phyloP scores from a whole-genome alignment of 1,140 invertebrate genomes.

The Choristoneura fumiferana region DNA sequence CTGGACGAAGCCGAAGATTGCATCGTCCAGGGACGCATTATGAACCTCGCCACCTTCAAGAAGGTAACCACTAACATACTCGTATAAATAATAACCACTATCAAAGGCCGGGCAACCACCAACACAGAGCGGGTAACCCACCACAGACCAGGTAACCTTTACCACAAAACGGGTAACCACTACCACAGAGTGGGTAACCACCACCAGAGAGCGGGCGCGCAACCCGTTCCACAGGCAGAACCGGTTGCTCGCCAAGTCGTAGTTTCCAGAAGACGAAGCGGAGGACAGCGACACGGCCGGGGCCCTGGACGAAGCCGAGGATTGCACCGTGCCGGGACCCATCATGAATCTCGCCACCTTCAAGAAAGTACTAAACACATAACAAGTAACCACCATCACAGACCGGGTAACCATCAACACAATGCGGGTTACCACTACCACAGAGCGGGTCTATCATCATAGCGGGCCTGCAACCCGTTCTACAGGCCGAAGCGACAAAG shows the following conservation, averaged over 20 bases:
- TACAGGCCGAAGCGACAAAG: conserved; percentile 66
- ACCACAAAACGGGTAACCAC: too few species aligned
- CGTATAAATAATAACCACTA: too few species aligned
- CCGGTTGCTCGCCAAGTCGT: conserved; percentile 37
- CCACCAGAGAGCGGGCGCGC: conserved; percentile 78
- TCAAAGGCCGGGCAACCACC: too few species aligned
- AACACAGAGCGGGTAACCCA: too few species aligned
- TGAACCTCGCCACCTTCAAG: conserved; percentile 90
- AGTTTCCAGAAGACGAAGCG: conserved; percentile 54
- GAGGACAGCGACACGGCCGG: conserved; percentile 68
- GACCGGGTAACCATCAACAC: too few species aligned
- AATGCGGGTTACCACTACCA: too few species aligned
- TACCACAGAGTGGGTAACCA: too few species aligned
- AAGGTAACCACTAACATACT: conserved; percentile 36
- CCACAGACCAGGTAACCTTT: too few species aligned
- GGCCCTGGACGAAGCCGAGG: conserved; percentile 81
- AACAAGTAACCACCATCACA: too few species aligned
- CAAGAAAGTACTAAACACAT: too few species aligned
- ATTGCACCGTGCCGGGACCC: conserved; percentile 89
- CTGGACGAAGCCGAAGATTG: conserved; percentile 85
- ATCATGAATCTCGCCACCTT: conserved; percentile 91
- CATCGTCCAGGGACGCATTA: conserved; percentile 89
- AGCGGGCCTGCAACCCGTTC: conserved; percentile 78
- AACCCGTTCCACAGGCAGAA: conserved; percentile 72
- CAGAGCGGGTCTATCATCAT: too few species aligned